Evolutionary conservation across 2,888 invertebrate species (phyloP).

Genomic region (Eilema depressum): DNA sequence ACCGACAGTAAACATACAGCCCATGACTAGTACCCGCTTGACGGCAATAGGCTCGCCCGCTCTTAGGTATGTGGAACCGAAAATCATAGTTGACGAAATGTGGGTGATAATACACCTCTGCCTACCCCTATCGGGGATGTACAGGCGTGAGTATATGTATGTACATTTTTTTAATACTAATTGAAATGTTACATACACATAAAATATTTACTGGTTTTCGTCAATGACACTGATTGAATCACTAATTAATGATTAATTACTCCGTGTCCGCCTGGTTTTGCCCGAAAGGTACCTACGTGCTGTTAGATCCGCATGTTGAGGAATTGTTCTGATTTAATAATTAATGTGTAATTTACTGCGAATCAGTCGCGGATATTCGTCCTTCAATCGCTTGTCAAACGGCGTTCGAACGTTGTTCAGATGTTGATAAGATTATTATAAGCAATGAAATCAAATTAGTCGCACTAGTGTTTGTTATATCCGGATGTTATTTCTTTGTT

Average conservation of each 20-base stretch:
- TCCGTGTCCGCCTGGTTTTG: slow-evolving; percentile 53
- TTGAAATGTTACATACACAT: slow-evolving; percentile 17
- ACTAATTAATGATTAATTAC: slow-evolving; percentile 52
- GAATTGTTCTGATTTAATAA: slow-evolving; percentile 79
- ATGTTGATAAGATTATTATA: slow-evolving; percentile 54
- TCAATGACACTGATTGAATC: slow-evolving; percentile 37
- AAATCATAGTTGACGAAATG: too few relatives aligned
- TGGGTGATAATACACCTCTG: too few relatives aligned
- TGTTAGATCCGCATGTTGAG: slow-evolving; percentile 74
- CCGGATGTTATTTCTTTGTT: slow-evolving; percentile 19
- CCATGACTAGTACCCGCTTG: too few relatives aligned
- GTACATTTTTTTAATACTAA: too few relatives aligned
- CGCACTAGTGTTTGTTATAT: slow-evolving; percentile 11
- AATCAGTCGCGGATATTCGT: slow-evolving; percentile 77
- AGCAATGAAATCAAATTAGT: slow-evolving; percentile 28
- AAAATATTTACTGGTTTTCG: slow-evolving; percentile 36
- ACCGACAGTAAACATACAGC: too few relatives aligned
- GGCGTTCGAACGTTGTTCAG: slow-evolving; percentile 61
- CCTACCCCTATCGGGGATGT: too few relatives aligned
- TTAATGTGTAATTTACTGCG: slow-evolving; percentile 77
- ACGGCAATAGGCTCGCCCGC: too few relatives aligned
- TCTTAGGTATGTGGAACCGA: too few relatives aligned
- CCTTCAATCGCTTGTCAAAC: slow-evolving; percentile 59
- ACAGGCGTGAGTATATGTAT: too few relatives aligned
- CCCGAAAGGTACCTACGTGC: slow-evolving; percentile 41